Percentiles rank a stretch among this genome's conserved stretches.
These are phyloP conservation scores for Acipenser oxyrinchus DNA, from an alignment of 2,797 vertebrate genomes.

Conservation along the genomic window DNA sequence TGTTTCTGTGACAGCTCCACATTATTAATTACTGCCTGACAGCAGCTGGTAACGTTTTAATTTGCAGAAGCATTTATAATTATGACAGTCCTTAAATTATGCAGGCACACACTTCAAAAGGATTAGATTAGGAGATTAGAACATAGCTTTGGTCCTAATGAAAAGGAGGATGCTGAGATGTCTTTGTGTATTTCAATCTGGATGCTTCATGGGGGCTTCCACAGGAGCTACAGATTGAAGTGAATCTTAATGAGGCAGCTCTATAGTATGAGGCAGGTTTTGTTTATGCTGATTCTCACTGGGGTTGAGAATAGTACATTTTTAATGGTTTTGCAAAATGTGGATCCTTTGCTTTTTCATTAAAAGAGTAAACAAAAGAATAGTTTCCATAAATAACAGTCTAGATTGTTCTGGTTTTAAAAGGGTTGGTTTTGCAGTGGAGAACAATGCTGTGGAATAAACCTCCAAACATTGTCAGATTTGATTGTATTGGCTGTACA, in stretches of 20 bases:
- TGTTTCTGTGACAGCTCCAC: slow-evolving; percentile 28
- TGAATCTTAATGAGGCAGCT: not conserved
- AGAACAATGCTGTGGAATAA: too few relatives aligned
- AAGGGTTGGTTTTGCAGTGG: too few relatives aligned
- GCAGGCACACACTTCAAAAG: slow-evolving; percentile 15
- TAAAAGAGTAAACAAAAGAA: too few relatives aligned
- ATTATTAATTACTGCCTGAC: slow-evolving; percentile 31
- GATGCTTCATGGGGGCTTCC: slow-evolving; percentile 5
- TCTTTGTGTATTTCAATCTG: not conserved
- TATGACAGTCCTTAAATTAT: slow-evolving; percentile 28
- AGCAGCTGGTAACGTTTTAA: slow-evolving; percentile 30
- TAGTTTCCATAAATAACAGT: too few relatives aligned
- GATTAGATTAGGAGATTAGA: not conserved
- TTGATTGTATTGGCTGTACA: too few relatives aligned
- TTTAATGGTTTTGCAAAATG: too few relatives aligned
- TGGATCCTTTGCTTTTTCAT: too few relatives aligned
- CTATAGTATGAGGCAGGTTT: not conserved
- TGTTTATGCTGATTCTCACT: not conserved
- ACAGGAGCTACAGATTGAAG: slow-evolving; percentile 7
- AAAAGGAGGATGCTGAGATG: too few relatives aligned
- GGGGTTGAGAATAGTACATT: too few relatives aligned
- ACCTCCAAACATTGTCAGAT: too few relatives aligned
- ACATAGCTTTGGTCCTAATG: too few relatives aligned
- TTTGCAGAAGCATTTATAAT: slow-evolving; percentile 23
- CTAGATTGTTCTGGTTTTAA: too few relatives aligned